Evolutionary conservation across 2,797 vertebrate genomes (phyloP).

Genomic region (Knipowitschia caucasica): DNA sequence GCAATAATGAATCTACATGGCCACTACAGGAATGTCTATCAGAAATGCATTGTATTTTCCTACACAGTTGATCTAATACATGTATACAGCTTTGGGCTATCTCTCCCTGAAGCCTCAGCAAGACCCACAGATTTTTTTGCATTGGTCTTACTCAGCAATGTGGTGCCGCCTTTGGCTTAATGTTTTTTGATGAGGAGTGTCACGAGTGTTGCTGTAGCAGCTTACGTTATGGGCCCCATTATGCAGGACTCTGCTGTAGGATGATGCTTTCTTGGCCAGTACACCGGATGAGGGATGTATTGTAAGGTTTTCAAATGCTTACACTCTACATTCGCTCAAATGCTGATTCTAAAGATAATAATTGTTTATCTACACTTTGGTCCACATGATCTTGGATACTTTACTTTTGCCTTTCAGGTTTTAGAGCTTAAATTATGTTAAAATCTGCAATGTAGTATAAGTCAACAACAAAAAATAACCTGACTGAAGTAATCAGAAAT

Average conservation of each 20-base stretch:
- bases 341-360: too few species aligned
- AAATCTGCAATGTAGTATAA: too few species aligned
- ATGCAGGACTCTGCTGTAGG: constrained; percentile 3
- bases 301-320: background rate
- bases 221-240: background rate
- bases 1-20: constrained; percentile 27
- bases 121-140: constrained; percentile 12
- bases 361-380: too few species aligned
- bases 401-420: too few species aligned
- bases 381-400: too few species aligned
- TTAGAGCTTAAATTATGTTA: too few species aligned
- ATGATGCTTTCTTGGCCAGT: constrained; percentile 7
- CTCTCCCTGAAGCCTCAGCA: constrained; percentile 12
- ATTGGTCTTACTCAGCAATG: constrained; percentile 10
- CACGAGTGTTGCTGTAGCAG: constrained; percentile 3
- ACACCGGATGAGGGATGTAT: background rate
- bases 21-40: constrained; percentile 24
- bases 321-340: background rate
- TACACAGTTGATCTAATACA: constrained; percentile 23
- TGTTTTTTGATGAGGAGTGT: constrained; percentile 15
- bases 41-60: constrained; percentile 20
- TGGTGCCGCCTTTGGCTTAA: background rate
- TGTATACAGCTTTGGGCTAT: constrained; percentile 24
- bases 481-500: too few species aligned
- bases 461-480: too few species aligned